Evolutionary conservation across 2,797 vertebrate species (phyloP), one percentile per base, ranked within the genome.

Genomic region (Arctocebus calabarensis): DNA sequence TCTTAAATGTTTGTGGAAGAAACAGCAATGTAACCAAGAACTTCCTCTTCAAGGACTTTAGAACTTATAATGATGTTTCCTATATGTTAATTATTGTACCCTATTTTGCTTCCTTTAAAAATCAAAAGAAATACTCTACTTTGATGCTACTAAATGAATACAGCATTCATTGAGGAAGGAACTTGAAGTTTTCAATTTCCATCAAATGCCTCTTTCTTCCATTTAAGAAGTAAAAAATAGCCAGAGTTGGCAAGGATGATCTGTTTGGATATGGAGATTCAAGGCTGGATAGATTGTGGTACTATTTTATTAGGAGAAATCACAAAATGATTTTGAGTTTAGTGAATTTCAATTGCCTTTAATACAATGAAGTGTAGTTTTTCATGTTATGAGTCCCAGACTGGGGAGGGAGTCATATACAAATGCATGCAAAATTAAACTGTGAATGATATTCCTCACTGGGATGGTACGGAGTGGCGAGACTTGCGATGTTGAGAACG

Each of bases 41-140:
- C 4, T 52, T 91, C 34, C 23, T 13, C 88, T 84, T 79, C 25
- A 48, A 88, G 13, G 34, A 59, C 43, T 66, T 90, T 57, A 92
- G 70, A 84, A 88, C 20, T 88, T 88, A 9, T 57, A 23, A 29
- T 37, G 9, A 0, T 43, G 43, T 68, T 96, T 43, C 59, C 22
- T 57, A 7, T 62, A 16, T 40, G 14, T 89, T 81, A 73, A 84
- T 91, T 84, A 43, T 91, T 77, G 11, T 66, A 83, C 52, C 23
- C 25, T 71, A 37, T 40, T 61, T 84, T 88, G 29, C 19, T 95
- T n/a, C 78, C 14, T 64, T 84, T 94, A 40, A 81, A 92, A 92
- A 55, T 34, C 16, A 52, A 94, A 91, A 29, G 32, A 12, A 62
- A 40, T 48, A 88, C 2, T 86, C 13, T 79, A 17, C 61, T 93